phyloP scores from a whole-genome alignment of 2,113 vertebrate genomes.

The Sceloporus undulatus region DNA sequence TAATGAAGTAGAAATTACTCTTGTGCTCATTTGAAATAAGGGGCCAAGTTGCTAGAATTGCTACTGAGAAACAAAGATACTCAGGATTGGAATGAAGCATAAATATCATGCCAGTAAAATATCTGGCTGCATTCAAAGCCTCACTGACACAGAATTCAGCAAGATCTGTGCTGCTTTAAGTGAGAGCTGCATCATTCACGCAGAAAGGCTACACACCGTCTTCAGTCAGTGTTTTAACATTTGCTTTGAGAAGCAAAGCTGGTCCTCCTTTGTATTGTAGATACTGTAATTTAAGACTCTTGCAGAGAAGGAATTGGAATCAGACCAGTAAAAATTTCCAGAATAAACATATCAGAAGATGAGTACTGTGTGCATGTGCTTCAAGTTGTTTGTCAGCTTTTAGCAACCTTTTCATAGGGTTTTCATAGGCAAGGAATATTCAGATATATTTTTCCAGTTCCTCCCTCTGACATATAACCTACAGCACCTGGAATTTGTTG shows the following conservation, averaged over 20 bases:
- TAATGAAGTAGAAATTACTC: slow-evolving; percentile 34
- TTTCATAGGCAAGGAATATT: too few species aligned
- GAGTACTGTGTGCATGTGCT: neutral
- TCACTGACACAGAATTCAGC: slow-evolving; percentile 27
- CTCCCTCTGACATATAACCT: too few species aligned
- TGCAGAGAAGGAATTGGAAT: neutral
- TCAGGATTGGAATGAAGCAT: slow-evolving; percentile 33
- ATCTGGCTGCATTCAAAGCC: slow-evolving; percentile 18
- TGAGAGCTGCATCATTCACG: slow-evolving; percentile 1
- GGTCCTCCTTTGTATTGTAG: neutral
- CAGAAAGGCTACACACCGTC: neutral
- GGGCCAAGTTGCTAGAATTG: slow-evolving; percentile 12
- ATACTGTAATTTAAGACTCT: neutral
- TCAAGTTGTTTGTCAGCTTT: too few species aligned
- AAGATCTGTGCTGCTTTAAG: slow-evolving; percentile 10
- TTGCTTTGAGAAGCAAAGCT: slow-evolving; percentile 8
- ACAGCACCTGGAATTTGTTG: too few species aligned
- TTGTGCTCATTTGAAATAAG: slow-evolving; percentile 21
- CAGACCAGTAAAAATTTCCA: neutral
- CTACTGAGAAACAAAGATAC: slow-evolving; percentile 12
- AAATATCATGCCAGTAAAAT: slow-evolving; percentile 35
- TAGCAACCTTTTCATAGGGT: too few species aligned
- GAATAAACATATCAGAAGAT: neutral
- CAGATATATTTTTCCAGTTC: too few species aligned
- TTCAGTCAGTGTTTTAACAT: neutral